A percentile compares a stretch with the other conserved stretches of the same genome.
Evolutionary conservation across 2,113 vertebrate species (phyloP).

Genomic region (Cisticola juncidis): DNA sequence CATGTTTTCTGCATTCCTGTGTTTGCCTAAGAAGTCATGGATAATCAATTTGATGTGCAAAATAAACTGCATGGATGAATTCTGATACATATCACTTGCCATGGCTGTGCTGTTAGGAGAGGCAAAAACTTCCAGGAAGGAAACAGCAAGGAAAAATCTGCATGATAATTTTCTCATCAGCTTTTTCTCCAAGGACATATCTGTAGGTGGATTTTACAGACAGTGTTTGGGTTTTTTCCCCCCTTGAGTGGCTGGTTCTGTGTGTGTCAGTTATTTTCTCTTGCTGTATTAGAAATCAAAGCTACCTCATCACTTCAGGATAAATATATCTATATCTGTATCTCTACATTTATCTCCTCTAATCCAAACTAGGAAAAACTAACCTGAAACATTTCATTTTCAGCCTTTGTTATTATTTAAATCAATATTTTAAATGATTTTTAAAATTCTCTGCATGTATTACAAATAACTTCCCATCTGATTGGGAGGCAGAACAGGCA

Average conservation of each 20-base stretch:
- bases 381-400: background rate
- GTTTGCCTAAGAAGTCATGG: slow-evolving; percentile 34
- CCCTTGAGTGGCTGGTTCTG: background rate
- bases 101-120: background rate
- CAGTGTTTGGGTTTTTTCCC: background rate
- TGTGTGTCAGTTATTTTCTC: background rate
- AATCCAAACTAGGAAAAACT: background rate
- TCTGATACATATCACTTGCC: background rate
- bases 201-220: background rate
- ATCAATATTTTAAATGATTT: background rate
- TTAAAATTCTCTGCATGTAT: background rate
- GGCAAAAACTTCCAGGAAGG: background rate
- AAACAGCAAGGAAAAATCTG: background rate
- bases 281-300: background rate
- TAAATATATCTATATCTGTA: background rate
- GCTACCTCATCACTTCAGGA: background rate
- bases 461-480: background rate
- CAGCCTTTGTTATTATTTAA: background rate
- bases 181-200: background rate
- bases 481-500: background rate
- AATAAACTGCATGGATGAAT: background rate
- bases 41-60: slow-evolving; percentile 49
- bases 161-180: background rate
- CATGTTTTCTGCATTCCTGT: slow-evolving; percentile 23
- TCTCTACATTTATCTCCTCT: background rate